Evolutionary conservation across 2,113 vertebrate species (phyloP).

Genomic region (Scatophagus argus): DNA sequence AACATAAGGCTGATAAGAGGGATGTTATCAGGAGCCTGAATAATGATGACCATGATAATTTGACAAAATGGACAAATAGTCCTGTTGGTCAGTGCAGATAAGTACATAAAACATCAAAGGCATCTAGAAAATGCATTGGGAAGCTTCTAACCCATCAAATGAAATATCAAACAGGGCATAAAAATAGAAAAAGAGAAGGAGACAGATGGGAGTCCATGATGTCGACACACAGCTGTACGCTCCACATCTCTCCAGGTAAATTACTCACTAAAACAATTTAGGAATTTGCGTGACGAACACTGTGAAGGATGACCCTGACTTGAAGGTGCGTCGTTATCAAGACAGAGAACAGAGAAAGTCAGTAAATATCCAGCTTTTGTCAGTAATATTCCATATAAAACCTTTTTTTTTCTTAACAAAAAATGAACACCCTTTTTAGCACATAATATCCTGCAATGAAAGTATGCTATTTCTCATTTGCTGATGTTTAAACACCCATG

Average conservation of each 20-base stretch:
- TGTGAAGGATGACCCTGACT: neutral
- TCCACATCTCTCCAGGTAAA: slow-evolving; percentile 31
- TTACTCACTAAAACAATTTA: slow-evolving; percentile 21
- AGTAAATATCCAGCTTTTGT: neutral
- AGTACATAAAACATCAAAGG: neutral
- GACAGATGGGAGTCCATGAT: slow-evolving; percentile 32
- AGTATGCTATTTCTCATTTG: neutral
- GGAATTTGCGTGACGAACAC: neutral
- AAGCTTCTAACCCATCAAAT: neutral
- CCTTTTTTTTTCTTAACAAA: neutral
- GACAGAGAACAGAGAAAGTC: neutral
- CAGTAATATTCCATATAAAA: neutral
- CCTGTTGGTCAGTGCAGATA: neutral
- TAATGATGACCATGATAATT: slow-evolving; percentile 1
- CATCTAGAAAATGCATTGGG: slow-evolving; percentile 37
- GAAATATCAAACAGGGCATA: slow-evolving; percentile 12
- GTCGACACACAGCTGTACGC: slow-evolving; percentile 57
- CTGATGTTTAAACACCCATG: slow-evolving; percentile 34
- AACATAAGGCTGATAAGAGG: slow-evolving; percentile 3
- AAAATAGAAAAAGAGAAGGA: neutral
- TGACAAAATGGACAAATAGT: slow-evolving; percentile 4
- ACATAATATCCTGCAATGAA: neutral
- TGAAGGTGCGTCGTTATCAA: neutral
- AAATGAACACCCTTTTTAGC: too few relatives aligned
- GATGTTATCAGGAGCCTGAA: neutral